Conservation (phyloP, 1,140 invertebrate genomes). For the Holotrichia oblita region DNA sequence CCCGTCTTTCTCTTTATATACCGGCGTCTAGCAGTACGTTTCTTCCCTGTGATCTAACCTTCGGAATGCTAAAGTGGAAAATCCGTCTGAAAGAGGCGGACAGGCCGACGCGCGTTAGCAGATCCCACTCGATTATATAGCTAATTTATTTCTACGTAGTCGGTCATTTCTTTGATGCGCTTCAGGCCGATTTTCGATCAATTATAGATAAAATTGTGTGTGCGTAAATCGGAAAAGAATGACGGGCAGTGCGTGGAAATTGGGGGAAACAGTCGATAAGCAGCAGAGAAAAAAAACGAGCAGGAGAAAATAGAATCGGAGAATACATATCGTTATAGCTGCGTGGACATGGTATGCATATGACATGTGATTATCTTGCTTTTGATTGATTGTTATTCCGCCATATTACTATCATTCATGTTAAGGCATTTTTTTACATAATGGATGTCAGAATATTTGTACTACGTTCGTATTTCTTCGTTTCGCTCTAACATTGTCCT, state of each 20-base stretch:
- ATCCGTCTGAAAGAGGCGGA: constrained; percentile 16
- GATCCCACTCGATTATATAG: constrained; percentile 26
- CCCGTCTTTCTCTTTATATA: constrained; percentile 16
- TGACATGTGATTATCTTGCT: constrained; percentile 20
- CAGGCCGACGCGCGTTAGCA: background rate
- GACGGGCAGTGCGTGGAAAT: constrained; percentile 18
- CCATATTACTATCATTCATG: background rate
- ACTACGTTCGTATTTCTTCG: background rate
- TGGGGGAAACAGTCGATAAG: background rate
- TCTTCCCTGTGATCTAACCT: background rate
- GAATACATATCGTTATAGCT: constrained; percentile 3
- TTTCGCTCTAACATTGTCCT: too few relatives aligned
- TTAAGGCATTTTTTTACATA: background rate
- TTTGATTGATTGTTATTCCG: background rate
- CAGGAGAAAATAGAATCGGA: background rate
- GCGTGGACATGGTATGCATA: constrained; percentile 3
- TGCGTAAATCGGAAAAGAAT: constrained; percentile 33
- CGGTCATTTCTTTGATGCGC: constrained; percentile 25
- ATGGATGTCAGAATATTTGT: background rate
- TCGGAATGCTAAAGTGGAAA: constrained; percentile 23
- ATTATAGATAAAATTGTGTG: constrained; percentile 32
- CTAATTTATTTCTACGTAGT: constrained; percentile 34
- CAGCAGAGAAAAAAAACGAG: background rate
- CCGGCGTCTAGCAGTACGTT: background rate
- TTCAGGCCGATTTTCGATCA: constrained; percentile 2